Percentiles rank a stretch among this genome's conserved stretches.
phyloP scores from a whole-genome alignment of 2,797 vertebrate genomes.

The Melanotaenia pygmaea region DNA sequence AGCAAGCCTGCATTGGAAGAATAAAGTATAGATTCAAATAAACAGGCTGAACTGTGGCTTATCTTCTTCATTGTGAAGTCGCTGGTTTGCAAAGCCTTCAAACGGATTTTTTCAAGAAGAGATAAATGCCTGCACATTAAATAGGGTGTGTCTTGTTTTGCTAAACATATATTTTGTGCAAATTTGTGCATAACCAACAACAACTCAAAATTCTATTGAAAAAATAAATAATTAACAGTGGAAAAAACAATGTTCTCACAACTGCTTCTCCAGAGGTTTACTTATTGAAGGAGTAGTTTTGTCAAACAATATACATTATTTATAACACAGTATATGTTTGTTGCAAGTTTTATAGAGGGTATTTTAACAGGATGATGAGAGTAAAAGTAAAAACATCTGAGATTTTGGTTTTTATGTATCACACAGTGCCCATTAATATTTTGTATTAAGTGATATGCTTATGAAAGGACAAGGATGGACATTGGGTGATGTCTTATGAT shows the following conservation, averaged over 20 bases:
- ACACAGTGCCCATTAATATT: background rate
- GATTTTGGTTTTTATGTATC: background rate
- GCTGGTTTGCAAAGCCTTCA: background rate
- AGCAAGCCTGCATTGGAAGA: too few species aligned
- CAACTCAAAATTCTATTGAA: background rate
- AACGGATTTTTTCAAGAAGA: background rate
- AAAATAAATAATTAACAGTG: background rate
- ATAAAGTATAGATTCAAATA: too few species aligned
- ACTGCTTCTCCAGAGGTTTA: background rate
- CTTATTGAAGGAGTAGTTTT: background rate
- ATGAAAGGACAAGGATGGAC: background rate
- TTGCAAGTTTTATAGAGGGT: background rate
- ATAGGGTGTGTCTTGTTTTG: background rate
- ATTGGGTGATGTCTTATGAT: background rate
- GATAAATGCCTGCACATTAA: background rate
- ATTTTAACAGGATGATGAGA: background rate
- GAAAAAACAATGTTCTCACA: background rate
- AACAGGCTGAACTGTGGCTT: too few species aligned
- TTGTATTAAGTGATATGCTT: background rate
- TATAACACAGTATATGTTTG: background rate
- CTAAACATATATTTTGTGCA: background rate
- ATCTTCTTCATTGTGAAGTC: too few species aligned
- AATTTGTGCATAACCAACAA: background rate
- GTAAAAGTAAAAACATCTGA: background rate
- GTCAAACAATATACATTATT: conserved; percentile 4